These are phyloP conservation scores for Telmatherina bonti DNA, from an alignment of 2,797 vertebrate genomes.

Conservation along the genomic window DNA sequence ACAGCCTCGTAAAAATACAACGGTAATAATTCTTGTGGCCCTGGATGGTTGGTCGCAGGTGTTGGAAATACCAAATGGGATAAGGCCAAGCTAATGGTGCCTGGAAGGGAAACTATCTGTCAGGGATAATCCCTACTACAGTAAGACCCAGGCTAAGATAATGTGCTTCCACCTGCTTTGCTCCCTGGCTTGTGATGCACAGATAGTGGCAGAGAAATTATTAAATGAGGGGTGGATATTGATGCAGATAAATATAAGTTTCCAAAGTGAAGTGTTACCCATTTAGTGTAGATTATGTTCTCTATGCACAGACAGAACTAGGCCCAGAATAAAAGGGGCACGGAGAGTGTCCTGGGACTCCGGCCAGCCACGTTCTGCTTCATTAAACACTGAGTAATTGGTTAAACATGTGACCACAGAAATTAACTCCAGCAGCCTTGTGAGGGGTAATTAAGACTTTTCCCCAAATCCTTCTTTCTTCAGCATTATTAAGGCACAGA, in stretches of 20 bases:
- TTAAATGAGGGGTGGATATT: constrained; percentile 69
- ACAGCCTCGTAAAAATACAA: constrained; percentile 80
- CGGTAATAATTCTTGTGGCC: constrained; percentile 82
- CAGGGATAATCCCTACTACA: constrained; percentile 83
- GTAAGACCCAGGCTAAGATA: constrained; percentile 79
- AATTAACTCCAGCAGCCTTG: constrained; percentile 71
- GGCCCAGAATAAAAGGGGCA: constrained; percentile 33
- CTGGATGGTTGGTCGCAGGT: constrained; percentile 80
- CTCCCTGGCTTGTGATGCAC: constrained; percentile 67
- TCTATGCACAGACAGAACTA: constrained; percentile 52
- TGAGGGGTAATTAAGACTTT: constrained; percentile 70
- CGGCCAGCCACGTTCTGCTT: constrained; percentile 71
- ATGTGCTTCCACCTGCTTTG: constrained; percentile 63
- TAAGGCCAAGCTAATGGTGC: constrained; percentile 84
- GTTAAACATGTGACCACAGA: constrained; percentile 68
- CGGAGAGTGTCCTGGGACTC: constrained; percentile 56
- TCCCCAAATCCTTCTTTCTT: neutral
- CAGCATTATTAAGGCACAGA: constrained; percentile 21
- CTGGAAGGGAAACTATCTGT: constrained; percentile 83
- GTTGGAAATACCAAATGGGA: constrained; percentile 84
- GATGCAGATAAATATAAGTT: constrained; percentile 66
- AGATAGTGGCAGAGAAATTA: constrained; percentile 74
- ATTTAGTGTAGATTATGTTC: constrained; percentile 63
- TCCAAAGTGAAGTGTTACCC: constrained; percentile 50
- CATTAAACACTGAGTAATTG: constrained; percentile 76